Evolutionary conservation across 2,888 invertebrate species (phyloP), one percentile per base, ranked within the genome.

Genomic region (Hyles lineata): DNA sequence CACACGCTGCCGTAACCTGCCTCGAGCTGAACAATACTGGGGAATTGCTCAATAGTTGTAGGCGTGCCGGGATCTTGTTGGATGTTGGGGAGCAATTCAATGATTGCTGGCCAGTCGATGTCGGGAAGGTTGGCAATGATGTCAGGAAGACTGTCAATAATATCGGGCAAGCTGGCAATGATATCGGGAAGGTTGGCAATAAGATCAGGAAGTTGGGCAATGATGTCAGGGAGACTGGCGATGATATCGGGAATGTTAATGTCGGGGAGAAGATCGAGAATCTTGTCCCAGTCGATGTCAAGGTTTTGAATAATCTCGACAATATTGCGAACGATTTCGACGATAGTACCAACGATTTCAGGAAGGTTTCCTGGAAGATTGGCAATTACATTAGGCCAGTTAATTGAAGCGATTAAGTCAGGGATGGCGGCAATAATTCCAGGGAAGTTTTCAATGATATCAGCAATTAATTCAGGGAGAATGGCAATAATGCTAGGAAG

Each of bases 61-160:
- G 1, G n/a, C n/a, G 7, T n/a, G 17, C 55, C 55, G n/a, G n/a
- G 55, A n/a, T 55, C 55, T 6, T 6, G 15, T 0, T 55, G 59
- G 43, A 23, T 23, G 35, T 83, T 81, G 19, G 83, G 79, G 35
- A 58, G 58, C 5, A 76, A 29, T 19, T 72, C 70, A 21, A 83
- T 58, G 5, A 75, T 43, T 1, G 73, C 70, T 32, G 25, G 74
- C 0, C 67, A 43, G 43, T 67, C 67, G 32, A 62, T 19, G 2
- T n/a, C n/a, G 35, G 74, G 8, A 78, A 75, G 32, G n/a, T 25
- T 60, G 23, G 5, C 60, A 60, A 60, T 60, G 9, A 62, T 62
- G 0, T 19, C 62, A n/a, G 62, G 62, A 0, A 62, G n/a, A 11
- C 11, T 43, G 43, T 3, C 43, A 15, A 43, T 43, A 7, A 17